A percentile compares a stretch with the other conserved stretches of the same genome.
These are phyloP conservation scores for Asteroscopus sphinx DNA, from an alignment of 2,888 invertebrate genomes.

Conservation along the genomic window DNA sequence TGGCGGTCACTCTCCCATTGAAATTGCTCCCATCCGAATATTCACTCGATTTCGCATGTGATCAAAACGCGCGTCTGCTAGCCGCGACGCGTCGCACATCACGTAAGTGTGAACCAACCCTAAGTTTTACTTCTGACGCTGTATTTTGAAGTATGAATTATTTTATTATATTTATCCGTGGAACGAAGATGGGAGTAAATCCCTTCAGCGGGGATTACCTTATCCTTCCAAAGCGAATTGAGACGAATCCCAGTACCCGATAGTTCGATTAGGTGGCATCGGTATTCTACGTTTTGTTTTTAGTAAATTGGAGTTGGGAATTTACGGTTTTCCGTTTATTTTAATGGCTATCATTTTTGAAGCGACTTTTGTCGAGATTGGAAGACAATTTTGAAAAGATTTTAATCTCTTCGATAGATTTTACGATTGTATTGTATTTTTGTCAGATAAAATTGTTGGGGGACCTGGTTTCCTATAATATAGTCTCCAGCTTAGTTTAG, in stretches of 20 bases:
- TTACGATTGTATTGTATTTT: too few relatives aligned
- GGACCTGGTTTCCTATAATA: too few relatives aligned
- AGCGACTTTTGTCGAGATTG: neutral
- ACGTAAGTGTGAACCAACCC: slow-evolving; percentile 2
- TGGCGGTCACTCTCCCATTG: slow-evolving; percentile 17
- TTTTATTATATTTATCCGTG: slow-evolving; percentile 57
- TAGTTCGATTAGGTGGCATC: slow-evolving; percentile 46
- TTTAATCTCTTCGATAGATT: too few relatives aligned
- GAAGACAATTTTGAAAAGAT: slow-evolving; percentile 2
- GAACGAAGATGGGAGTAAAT: slow-evolving; percentile 50
- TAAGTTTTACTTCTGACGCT: slow-evolving; percentile 24
- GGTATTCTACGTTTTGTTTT: slow-evolving; percentile 34
- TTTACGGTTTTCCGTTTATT: slow-evolving; percentile 9
- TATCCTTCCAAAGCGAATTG: slow-evolving; percentile 42
- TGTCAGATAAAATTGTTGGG: too few relatives aligned
- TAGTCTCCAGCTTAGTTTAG: too few relatives aligned
- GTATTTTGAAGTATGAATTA: slow-evolving; percentile 47
- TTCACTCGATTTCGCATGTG: slow-evolving; percentile 8
- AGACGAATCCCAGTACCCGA: slow-evolving; percentile 30
- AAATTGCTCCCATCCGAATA: slow-evolving; percentile 13
- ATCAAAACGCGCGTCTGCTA: neutral
- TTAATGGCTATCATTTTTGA: slow-evolving; percentile 1
- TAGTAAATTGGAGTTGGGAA: slow-evolving; percentile 18
- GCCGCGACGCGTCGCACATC: neutral
- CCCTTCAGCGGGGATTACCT: slow-evolving; percentile 46